Percentiles rank a stretch among this genome's conserved stretches.
These are phyloP conservation scores for Wiebesia pumilae DNA, from an alignment of 1,140 invertebrate genomes.

Conservation along the genomic window DNA sequence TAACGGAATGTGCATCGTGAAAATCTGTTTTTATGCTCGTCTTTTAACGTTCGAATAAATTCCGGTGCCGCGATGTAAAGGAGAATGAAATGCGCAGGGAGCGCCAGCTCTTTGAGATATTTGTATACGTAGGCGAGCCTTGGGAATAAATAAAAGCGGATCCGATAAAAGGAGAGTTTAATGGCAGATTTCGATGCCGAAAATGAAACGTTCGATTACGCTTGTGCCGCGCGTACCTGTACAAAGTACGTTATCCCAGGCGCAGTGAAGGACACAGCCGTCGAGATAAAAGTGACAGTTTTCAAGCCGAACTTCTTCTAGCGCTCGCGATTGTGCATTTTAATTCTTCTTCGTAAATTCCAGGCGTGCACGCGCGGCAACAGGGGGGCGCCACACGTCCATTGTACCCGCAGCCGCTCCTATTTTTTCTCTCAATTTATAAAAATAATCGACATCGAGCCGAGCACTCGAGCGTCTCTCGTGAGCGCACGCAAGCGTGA, in stretches of 20 bases:
- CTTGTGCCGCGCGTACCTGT: too few species aligned
- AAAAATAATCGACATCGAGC: background rate
- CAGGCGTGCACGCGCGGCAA: too few species aligned
- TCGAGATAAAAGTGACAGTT: too few species aligned
- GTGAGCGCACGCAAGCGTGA: slow-evolving; percentile 11
- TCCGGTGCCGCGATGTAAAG: too few species aligned
- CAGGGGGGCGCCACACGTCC: background rate
- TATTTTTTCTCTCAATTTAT: background rate
- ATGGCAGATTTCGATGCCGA: background rate
- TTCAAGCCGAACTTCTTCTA: background rate
- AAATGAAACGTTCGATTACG: background rate
- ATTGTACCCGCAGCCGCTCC: background rate
- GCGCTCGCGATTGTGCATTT: background rate
- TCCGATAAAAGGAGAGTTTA: background rate
- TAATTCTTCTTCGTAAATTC: background rate
- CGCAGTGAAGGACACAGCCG: too few species aligned
- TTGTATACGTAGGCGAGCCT: background rate
- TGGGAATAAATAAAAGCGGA: background rate
- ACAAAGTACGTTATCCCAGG: too few species aligned
- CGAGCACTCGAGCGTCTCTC: too few species aligned
- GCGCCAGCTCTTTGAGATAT: too few species aligned
- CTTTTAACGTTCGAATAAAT: too few species aligned
- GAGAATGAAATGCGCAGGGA: too few species aligned
- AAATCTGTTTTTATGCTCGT: too few species aligned
- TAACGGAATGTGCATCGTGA: too few species aligned